Conservation (phyloP, 2,888 invertebrate genomes). For the Steinernema carpocapsae region DNA sequence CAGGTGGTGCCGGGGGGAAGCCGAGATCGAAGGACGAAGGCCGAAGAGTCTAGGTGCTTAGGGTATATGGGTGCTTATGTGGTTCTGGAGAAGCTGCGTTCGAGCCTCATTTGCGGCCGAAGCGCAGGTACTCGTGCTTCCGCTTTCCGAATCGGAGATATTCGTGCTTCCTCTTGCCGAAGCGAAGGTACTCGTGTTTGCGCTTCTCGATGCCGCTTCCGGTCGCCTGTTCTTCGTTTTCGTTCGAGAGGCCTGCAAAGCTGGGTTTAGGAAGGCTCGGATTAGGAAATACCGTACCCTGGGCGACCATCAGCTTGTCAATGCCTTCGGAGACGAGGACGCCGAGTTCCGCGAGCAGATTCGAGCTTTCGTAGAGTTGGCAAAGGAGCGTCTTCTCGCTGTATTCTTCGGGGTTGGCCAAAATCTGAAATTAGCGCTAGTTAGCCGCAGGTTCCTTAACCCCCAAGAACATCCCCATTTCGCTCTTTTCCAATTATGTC, state of each 20-base stretch:
- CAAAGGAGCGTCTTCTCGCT: conserved; percentile 62
- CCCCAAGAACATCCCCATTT: background rate
- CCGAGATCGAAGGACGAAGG: no score
- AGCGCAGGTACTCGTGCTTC: conserved; percentile 55
- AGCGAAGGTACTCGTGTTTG: conserved; percentile 66
- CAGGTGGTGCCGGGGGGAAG: no score
- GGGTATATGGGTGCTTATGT: no score
- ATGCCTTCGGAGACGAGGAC: conserved; percentile 65
- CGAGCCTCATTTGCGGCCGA: conserved; percentile 60
- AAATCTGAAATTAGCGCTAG: conserved; percentile 49
- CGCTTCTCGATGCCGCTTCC: conserved; percentile 50
- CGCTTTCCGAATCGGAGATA: conserved; percentile 60
- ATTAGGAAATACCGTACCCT: conserved; percentile 48
- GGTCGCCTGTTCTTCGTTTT: conserved; percentile 11
- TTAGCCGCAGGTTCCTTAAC: background rate
- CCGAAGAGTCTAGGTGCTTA: no score
- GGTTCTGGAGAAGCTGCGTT: no score
- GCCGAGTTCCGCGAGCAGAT: conserved; percentile 63
- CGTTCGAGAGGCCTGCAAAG: background rate
- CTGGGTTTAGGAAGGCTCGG: background rate
- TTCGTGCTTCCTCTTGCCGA: conserved; percentile 69
- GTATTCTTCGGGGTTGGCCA: conserved; percentile 52
- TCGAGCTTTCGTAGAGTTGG: conserved; percentile 60
- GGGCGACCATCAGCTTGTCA: conserved; percentile 61
- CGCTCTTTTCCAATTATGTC: background rate